Conservation (phyloP, 2,888 invertebrate species). For the Allacma fusca region DNA sequence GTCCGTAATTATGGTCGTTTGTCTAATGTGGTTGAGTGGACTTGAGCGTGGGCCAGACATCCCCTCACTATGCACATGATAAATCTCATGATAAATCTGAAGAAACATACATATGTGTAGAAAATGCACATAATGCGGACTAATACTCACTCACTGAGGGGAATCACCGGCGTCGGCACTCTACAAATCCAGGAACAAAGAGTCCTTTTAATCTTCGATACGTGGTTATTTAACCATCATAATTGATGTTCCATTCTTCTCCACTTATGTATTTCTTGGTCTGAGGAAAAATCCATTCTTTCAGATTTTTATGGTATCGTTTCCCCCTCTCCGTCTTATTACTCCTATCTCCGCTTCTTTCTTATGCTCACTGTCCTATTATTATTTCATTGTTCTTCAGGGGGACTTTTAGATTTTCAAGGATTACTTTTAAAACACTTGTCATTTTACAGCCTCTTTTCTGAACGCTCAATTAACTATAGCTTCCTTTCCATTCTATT, state of each 20-base stretch:
- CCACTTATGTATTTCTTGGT: not conserved
- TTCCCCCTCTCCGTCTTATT: not conserved
- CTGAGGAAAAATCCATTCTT: not conserved
- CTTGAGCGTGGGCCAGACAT: not conserved
- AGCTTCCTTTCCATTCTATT: not conserved
- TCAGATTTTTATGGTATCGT: slow-evolving; percentile 3
- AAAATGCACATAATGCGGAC: no score
- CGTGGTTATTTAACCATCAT: slow-evolving; percentile 37
- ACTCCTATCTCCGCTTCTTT: not conserved
- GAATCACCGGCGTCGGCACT: slow-evolving; percentile 31
- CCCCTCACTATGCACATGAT: no score
- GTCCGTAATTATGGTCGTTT: slow-evolving; percentile 13
- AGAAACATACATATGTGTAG: no score
- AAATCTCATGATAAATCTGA: no score
- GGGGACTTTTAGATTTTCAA: no score
- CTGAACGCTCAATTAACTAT: not conserved
- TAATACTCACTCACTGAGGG: no score
- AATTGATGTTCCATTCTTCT: slow-evolving; percentile 22
- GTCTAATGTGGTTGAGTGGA: slow-evolving; percentile 25
- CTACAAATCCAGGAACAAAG: slow-evolving; percentile 27
- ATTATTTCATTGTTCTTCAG: no score
- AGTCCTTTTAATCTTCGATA: slow-evolving; percentile 33
- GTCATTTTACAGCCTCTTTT: not conserved
- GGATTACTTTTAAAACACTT: no score
- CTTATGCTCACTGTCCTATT: no score